Evolutionary conservation across 1,140 invertebrate species (phyloP).

Genomic region (Acromyrmex echinatior): DNA sequence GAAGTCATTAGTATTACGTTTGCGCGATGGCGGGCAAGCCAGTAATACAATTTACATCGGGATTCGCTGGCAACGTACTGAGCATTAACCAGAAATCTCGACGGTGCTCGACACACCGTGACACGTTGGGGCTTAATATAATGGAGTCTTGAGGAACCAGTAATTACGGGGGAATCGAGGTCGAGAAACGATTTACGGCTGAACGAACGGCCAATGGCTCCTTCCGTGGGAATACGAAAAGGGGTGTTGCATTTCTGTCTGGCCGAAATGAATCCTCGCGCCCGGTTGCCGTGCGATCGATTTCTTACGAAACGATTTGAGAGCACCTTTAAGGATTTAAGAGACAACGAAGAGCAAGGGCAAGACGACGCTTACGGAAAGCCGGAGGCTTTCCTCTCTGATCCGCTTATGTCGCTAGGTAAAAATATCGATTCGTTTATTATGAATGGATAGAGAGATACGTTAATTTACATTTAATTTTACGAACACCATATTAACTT

Average conservation of each 20-base stretch:
- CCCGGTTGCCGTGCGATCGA: conserved; percentile 39
- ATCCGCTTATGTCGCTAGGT: conserved; percentile 46
- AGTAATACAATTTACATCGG: conserved; percentile 67
- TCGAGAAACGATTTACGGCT: conserved; percentile 73
- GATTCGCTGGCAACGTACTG: conserved; percentile 44
- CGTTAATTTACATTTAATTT: conserved; percentile 5
- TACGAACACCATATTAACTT: background rate
- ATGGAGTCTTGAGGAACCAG: conserved; percentile 69
- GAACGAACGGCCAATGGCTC: conserved; percentile 58
- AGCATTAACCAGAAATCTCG: conserved; percentile 61
- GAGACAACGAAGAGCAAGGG: conserved; percentile 50
- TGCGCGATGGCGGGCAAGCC: conserved; percentile 47
- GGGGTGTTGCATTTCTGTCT: conserved; percentile 56
- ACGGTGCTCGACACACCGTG: conserved; percentile 66
- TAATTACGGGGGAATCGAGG: conserved; percentile 73
- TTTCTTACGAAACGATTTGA: conserved; percentile 55
- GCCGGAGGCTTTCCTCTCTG: background rate
- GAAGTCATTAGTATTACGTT: conserved; percentile 68
- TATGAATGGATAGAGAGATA: conserved; percentile 1
- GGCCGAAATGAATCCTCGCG: conserved; percentile 55
- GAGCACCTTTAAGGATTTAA: conserved; percentile 53
- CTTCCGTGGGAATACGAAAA: conserved; percentile 60
- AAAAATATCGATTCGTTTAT: conserved; percentile 46
- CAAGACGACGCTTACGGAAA: conserved; percentile 41
- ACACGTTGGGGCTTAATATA: conserved; percentile 69